Evolutionary conservation across 2,797 vertebrate species (phyloP).

Genomic region (Danio kyathit): DNA sequence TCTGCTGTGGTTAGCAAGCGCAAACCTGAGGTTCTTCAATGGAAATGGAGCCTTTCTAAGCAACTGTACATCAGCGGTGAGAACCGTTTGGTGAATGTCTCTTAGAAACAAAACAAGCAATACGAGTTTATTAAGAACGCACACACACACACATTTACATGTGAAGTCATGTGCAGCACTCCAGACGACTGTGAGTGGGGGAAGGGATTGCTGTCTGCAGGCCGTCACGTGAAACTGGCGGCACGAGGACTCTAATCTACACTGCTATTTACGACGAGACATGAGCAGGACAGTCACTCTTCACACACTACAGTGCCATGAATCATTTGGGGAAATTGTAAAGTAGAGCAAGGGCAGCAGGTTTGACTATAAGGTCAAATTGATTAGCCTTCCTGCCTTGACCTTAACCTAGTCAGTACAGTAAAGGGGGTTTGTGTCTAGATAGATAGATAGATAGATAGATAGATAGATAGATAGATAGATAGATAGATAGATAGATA

Average conservation of each 20-base stretch:
- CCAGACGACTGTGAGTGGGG: conserved; percentile 49
- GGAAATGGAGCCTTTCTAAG: conserved; percentile 26
- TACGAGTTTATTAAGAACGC: conserved; percentile 47
- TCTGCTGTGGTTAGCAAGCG: neutral
- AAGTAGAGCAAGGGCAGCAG: conserved; percentile 18
- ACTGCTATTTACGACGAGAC: conserved; percentile 57
- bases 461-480: too few relatives aligned
- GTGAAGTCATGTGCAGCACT: conserved; percentile 56
- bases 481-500: too few relatives aligned
- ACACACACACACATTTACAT: conserved; percentile 23
- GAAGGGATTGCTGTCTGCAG: conserved; percentile 40
- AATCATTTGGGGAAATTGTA: conserved; percentile 42
- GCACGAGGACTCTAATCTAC: conserved; percentile 58
- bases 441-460: too few relatives aligned
- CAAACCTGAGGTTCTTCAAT: conserved; percentile 33
- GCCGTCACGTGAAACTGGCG: conserved; percentile 49
- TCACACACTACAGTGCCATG: conserved; percentile 3
- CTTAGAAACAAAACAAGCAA: conserved; percentile 43
- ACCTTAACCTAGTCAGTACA: conserved; percentile 12
- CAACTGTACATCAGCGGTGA: conserved; percentile 20
- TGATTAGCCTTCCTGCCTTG: conserved; percentile 20
- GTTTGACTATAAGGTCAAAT: conserved; percentile 35
- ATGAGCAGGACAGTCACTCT: conserved; percentile 40
- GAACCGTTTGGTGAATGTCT: conserved; percentile 37
- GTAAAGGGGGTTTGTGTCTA: neutral